A percentile compares a stretch with the other conserved stretches of the same genome.
These are phyloP conservation scores for Neostethus bicornis DNA, from an alignment of 2,797 vertebrate genomes.

Conservation along the genomic window DNA sequence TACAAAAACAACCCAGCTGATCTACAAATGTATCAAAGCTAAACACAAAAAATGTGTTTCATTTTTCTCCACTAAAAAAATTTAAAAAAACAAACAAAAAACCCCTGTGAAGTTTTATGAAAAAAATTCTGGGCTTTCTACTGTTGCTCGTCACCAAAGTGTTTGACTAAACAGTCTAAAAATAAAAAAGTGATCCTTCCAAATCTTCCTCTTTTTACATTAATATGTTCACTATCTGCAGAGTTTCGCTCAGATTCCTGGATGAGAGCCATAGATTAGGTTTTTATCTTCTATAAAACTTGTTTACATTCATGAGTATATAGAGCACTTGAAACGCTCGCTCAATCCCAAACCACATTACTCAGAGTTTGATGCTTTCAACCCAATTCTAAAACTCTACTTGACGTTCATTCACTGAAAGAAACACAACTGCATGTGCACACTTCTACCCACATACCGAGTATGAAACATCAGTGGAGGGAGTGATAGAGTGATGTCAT, in stretches of 20 bases:
- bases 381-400: constrained; percentile 27
- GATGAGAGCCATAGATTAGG: not conserved
- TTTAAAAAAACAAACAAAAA: no score
- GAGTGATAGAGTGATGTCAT: constrained; percentile 61
- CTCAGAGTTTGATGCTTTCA: constrained; percentile 10
- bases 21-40: not conserved
- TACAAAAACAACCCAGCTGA: not conserved
- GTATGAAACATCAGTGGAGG: constrained; percentile 36
- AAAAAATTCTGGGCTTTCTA: not conserved
- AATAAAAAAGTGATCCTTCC: not conserved
- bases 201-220: not conserved
- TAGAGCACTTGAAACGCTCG: not conserved
- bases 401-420: constrained; percentile 23
- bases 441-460: constrained; percentile 49
- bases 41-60: no score
- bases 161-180: not conserved
- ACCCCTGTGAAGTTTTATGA: not conserved
- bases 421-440: constrained; percentile 2
- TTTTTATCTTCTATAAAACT: not conserved
- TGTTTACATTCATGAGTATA: not conserved
- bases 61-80: no score
- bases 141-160: no score
- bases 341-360: not conserved
- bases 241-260: not conserved
- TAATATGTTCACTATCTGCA: constrained; percentile 1